A percentile compares a stretch with the other conserved stretches of the same genome.
These are phyloP conservation scores for Ahaetulla prasina DNA, from an alignment of 2,113 vertebrate genomes.

Conservation along the genomic window DNA sequence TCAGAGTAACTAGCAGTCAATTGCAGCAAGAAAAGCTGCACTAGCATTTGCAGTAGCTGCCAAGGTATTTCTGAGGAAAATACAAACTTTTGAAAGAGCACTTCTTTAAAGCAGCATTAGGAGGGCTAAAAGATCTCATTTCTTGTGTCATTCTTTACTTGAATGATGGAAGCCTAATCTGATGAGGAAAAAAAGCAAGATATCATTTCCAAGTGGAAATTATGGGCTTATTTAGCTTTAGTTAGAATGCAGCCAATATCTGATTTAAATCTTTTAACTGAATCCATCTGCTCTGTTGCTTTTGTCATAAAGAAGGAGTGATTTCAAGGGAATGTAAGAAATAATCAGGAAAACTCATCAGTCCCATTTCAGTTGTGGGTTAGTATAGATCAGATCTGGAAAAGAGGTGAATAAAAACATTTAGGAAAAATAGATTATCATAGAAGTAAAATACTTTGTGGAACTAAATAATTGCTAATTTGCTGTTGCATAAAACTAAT, in stretches of 20 bases:
- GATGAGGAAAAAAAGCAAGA: not conserved
- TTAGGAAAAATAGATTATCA: not conserved
- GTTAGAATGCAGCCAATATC: not conserved
- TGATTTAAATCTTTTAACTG: not conserved
- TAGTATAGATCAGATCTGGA: not conserved
- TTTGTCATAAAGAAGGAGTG: not conserved
- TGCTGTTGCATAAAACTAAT: not conserved
- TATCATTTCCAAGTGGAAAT: not conserved
- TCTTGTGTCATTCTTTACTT: not conserved
- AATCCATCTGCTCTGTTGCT: not conserved
- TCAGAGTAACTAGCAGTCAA: not conserved
- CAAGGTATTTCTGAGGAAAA: not conserved
- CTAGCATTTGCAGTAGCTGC: not conserved
- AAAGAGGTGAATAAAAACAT: not conserved
- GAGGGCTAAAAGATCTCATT: too few relatives aligned
- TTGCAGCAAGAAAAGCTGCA: not conserved
- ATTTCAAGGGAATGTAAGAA: not conserved
- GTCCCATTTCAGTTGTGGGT: not conserved
- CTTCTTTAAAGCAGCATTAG: not conserved
- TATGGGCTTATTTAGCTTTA: not conserved
- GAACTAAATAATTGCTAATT: not conserved
- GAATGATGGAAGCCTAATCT: not conserved
- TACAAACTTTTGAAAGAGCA: not conserved
- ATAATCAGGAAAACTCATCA: not conserved
- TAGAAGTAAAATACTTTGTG: not conserved